Conservation (phyloP, 2,113 vertebrate genomes). For the Oreochromis niloticus region DNA sequence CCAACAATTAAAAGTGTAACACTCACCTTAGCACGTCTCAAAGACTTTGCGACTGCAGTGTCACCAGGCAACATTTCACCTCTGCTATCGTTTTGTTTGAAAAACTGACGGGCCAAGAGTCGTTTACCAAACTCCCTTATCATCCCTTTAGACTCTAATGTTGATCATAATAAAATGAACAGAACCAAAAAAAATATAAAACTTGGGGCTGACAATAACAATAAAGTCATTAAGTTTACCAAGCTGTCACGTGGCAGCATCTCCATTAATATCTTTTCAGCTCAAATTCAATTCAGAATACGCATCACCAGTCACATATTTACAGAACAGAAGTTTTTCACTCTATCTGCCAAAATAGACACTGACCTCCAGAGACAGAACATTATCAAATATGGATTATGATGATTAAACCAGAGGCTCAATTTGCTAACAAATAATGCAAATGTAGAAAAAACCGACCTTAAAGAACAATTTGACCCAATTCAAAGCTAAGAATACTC, state of each 20-base stretch:
- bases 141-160: not conserved
- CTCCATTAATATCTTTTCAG: not conserved
- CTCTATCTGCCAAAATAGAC: not conserved
- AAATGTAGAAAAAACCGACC: not conserved
- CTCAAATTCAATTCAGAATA: not conserved
- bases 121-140: not conserved
- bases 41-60: not conserved
- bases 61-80: not conserved
- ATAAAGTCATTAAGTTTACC: not conserved
- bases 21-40: not conserved
- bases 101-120: not conserved
- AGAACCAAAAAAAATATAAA: not conserved
- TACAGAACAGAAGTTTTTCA: not conserved
- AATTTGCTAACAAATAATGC: not conserved
- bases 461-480: not conserved
- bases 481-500: not conserved
- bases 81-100: not conserved
- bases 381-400: not conserved
- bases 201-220: not conserved
- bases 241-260: not conserved
- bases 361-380: not conserved
- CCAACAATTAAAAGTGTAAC: not conserved
- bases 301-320: not conserved
- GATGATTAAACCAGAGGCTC: not conserved
- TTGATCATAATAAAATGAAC: fast-evolving